These are phyloP conservation scores for Ichneumoninae sp. DNA, from an alignment of 2,888 invertebrate genomes.

Conservation along the genomic window DNA sequence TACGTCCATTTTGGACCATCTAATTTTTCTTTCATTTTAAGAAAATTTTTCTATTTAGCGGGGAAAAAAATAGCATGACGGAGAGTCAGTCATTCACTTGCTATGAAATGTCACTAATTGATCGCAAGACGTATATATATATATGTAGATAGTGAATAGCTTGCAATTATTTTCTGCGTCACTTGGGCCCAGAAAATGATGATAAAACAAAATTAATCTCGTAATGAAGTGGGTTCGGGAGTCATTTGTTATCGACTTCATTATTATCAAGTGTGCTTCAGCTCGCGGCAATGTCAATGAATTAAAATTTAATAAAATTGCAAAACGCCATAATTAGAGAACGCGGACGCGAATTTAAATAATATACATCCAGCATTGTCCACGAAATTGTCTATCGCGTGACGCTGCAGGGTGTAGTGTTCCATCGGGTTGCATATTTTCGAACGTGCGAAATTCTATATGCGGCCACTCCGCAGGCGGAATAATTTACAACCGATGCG, in stretches of 20 bases:
- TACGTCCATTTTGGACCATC: neutral
- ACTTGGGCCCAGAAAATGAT: neutral
- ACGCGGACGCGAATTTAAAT: neutral
- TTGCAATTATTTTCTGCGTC: neutral
- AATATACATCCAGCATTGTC: neutral
- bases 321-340: neutral
- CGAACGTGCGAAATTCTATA: neutral
- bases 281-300: neutral
- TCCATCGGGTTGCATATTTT: conserved; percentile 3
- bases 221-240: neutral
- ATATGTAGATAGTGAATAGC: neutral
- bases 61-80: neutral
- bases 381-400: conserved; percentile 3
- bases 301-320: neutral
- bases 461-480: neutral
- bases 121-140: neutral
- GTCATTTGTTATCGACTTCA: neutral
- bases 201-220: neutral
- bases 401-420: neutral
- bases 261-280: neutral
- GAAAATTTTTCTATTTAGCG: neutral
- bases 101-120: neutral
- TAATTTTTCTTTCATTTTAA: neutral
- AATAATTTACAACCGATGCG: conserved; percentile 17
- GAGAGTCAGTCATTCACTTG: neutral